phyloP scores from a whole-genome alignment of 2,113 vertebrate genomes.

The Baryphthengus martii region DNA sequence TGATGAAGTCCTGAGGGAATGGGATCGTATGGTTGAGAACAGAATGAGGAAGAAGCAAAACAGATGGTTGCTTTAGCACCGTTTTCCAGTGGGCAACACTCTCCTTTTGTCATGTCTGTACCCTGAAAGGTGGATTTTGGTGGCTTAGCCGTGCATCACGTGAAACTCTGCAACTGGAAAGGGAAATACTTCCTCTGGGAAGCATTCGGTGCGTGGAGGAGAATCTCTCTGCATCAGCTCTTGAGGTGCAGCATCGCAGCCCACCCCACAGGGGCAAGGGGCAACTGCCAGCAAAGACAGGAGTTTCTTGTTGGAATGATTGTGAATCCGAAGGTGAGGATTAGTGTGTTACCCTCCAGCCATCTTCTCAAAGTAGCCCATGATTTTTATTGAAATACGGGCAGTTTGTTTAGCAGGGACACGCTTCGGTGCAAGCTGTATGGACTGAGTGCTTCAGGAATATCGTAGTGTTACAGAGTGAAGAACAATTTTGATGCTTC shows the following conservation, averaged over 20 bases:
- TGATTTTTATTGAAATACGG: background rate
- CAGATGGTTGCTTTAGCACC: background rate
- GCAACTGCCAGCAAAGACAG: background rate
- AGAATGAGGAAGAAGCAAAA: background rate
- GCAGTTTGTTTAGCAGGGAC: background rate
- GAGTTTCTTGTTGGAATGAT: background rate
- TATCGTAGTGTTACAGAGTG: background rate
- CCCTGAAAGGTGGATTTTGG: background rate
- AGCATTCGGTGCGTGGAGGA: fast-evolving
- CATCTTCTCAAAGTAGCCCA: too few species aligned
- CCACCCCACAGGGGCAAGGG: background rate
- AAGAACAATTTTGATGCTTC: background rate
- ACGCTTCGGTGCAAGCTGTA: background rate
- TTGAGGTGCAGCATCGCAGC: background rate
- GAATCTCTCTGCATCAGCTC: background rate
- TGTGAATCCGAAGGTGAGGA: too few species aligned
- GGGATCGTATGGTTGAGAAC: fast-evolving
- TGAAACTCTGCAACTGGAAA: background rate
- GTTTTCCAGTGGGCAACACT: background rate
- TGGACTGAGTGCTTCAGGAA: background rate
- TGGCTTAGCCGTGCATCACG: fast-evolving
- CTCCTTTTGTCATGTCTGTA: fast-evolving
- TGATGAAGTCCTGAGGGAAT: background rate
- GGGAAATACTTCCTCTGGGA: background rate
- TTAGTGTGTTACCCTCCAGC: background rate